Evolutionary conservation across 2,797 vertebrate species (phyloP), one percentile per base, ranked within the genome.

Genomic region (Parauchenoglanis punctatus): DNA sequence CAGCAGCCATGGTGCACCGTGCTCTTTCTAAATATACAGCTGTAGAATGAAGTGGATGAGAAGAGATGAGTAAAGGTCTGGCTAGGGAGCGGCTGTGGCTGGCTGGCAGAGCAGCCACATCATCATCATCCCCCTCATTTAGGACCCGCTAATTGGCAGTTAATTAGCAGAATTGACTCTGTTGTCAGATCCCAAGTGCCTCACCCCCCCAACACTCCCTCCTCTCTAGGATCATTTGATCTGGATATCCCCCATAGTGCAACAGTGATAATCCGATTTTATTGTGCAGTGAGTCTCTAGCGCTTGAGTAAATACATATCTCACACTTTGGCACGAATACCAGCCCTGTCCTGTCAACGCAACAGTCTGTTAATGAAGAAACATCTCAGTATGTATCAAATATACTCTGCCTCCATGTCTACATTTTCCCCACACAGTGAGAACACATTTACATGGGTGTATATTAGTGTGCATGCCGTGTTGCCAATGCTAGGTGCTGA

Each of bases 111-210:
- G 95, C 94, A 95, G 94, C 95, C 96, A 97, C 95, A 95, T 97
- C 97, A 96, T 97, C 96, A 95, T 97, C 97, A 97, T 97, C 96
- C 96, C 96, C 96, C 97, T 98, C 97, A 97, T 98, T 98, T 98
- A 97, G 96, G 97, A 96, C 96, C 95, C 93, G 92, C 97, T 98
- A 98, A 98, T 98, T 98, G 97, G 96, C 97, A 94, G 95, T 98
- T 99, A 98, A 98, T 98, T 98, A 98, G 96, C 96, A 96, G 96
- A 97, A 98, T 97, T 97, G 96, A 97, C 97, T 97, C 96, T 97
- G 95, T 97, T 95, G 95, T 95, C 93, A 92, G 93, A 96, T 96
- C 96, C 96, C 96, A 93, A 96, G 95, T 96, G 96, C 94, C 95
- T 95, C 91, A 93, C 95, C 93, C 92, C 93, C 92, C 87, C 65